Percentiles rank a stretch among this genome's conserved stretches.
Evolutionary conservation across 2,888 invertebrate genomes (phyloP).

Genomic region (Nephrotoma guestfalica): DNA sequence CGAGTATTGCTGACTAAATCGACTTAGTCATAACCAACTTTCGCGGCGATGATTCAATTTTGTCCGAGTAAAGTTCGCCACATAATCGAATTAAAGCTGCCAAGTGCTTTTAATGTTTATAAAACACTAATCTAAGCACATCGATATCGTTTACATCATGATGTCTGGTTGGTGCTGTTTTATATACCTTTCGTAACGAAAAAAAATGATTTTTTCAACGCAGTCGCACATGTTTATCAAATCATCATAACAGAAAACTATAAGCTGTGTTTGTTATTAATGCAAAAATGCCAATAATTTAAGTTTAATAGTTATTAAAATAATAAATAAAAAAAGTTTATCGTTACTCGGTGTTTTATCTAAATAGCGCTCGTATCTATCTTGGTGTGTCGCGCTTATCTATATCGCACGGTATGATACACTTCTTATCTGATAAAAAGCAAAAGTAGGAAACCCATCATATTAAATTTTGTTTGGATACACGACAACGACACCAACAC

Average conservation of each 20-base stretch:
- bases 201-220: not conserved
- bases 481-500: not conserved
- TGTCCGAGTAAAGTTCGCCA: not conserved
- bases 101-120: not conserved
- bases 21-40: not conserved
- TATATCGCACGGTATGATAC: not conserved
- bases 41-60: not conserved
- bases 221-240: not conserved
- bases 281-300: not conserved
- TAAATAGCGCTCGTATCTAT: not conserved
- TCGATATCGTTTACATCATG: not conserved
- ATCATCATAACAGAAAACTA: not conserved
- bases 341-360: not conserved
- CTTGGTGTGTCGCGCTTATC: not conserved
- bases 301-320: not conserved
- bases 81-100: not conserved
- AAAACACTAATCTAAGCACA: not conserved
- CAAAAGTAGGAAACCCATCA: not conserved
- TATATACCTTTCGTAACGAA: not conserved
- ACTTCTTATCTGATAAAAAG: not conserved
- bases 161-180: not conserved
- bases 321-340: not conserved
- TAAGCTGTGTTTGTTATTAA: not conserved
- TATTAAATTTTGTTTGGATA: not conserved
- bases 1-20: too few relatives aligned